A percentile compares a stretch with the other conserved stretches of the same genome.
Conservation (phyloP, 2,113 vertebrate species). For the Dipodomys merriami region DNA sequence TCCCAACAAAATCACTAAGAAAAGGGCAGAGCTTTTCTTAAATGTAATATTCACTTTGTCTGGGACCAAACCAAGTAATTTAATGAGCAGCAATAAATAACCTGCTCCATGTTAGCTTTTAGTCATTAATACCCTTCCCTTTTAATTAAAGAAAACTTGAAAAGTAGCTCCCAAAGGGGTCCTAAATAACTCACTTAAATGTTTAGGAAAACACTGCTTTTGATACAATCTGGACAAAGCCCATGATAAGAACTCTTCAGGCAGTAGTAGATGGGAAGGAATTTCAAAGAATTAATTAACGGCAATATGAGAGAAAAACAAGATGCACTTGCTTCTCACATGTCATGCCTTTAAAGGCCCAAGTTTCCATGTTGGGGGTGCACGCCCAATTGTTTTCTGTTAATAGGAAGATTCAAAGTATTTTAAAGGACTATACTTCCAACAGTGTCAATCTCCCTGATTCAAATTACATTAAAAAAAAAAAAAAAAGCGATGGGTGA, state of each 20-base stretch:
- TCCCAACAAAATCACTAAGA: neutral
- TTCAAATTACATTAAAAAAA: neutral
- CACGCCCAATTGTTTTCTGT: neutral
- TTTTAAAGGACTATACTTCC: neutral
- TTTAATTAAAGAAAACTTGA: constrained; percentile 68
- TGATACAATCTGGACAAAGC: constrained; percentile 48
- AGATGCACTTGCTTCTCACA: neutral
- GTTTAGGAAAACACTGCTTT: constrained; percentile 62
- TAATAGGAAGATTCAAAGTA: constrained; percentile 34
- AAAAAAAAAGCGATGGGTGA: neutral
- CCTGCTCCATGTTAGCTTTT: neutral
- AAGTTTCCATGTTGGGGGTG: neutral
- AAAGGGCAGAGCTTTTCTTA: neutral
- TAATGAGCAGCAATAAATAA: constrained; percentile 65
- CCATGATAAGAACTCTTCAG: constrained; percentile 33
- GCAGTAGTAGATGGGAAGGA: neutral
- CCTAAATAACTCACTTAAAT: constrained; percentile 53
- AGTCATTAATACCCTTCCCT: constrained; percentile 58
- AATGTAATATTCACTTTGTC: constrained; percentile 8
- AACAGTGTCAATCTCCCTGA: neutral
- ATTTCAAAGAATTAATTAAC: constrained; percentile 59
- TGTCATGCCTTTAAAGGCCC: neutral
- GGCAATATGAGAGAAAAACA: neutral
- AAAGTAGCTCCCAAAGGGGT: constrained; percentile 46
- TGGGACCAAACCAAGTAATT: constrained; percentile 42